Conservation (phyloP, 2,888 invertebrate species). For the Cosmia pyralina region DNA sequence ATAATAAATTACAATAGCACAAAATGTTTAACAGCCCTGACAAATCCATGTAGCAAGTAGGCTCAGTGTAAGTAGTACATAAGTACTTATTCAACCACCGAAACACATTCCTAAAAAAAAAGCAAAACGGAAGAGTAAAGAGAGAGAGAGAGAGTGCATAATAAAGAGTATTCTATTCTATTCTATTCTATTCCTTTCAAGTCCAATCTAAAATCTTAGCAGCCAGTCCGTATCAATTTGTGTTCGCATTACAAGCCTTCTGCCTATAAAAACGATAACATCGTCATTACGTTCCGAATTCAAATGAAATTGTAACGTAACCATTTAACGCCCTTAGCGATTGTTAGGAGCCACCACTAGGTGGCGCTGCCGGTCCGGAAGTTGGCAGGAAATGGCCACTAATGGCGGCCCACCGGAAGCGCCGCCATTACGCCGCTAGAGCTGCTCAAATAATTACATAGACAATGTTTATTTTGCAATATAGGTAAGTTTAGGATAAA, state of each 20-base stretch:
- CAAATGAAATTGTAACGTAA: slow-evolving; percentile 62
- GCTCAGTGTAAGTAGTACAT: too few relatives aligned
- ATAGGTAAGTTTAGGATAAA: slow-evolving; percentile 64
- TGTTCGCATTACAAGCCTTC: slow-evolving; percentile 51
- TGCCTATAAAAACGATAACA: slow-evolving; percentile 66
- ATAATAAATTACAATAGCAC: too few relatives aligned
- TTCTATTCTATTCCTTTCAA: too few relatives aligned
- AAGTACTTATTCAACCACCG: neutral
- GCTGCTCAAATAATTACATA: slow-evolving; percentile 88
- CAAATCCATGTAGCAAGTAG: too few relatives aligned
- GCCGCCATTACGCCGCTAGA: slow-evolving; percentile 86
- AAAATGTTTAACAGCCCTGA: too few relatives aligned
- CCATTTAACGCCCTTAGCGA: slow-evolving; percentile 61
- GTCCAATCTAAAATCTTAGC: slow-evolving; percentile 35
- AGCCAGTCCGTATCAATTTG: slow-evolving; percentile 53
- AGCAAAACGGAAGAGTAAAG: too few relatives aligned
- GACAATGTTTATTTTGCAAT: slow-evolving; percentile 73
- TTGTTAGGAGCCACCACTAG: slow-evolving; percentile 67
- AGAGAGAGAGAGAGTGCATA: too few relatives aligned
- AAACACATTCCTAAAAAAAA: too few relatives aligned
- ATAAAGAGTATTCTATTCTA: too few relatives aligned
- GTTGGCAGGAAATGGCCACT: slow-evolving; percentile 88
- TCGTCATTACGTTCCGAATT: slow-evolving; percentile 64
- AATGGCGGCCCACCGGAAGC: slow-evolving; percentile 88
- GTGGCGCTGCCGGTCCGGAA: slow-evolving; percentile 81